phyloP scores from a whole-genome alignment of 2,888 invertebrate genomes.

The Scelioninae gen. 1 region DNA sequence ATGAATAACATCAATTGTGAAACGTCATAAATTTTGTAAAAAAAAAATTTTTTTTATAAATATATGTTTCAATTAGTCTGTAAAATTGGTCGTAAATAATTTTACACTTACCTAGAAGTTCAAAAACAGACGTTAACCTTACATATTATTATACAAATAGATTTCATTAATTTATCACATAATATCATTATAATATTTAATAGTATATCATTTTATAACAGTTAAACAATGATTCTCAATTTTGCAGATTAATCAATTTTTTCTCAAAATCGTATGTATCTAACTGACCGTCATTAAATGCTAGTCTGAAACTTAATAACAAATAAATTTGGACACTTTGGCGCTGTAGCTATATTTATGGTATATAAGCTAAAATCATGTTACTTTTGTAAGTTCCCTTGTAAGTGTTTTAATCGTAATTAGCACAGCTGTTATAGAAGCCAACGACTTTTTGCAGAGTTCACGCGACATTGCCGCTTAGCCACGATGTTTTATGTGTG shows the following conservation, averaged over 20 bases:
- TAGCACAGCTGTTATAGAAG: constrained; percentile 62
- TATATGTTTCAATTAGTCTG: too few relatives aligned
- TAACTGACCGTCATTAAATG: constrained; percentile 5
- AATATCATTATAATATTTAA: too few relatives aligned
- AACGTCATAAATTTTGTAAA: too few relatives aligned
- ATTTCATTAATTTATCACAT: too few relatives aligned
- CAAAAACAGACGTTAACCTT: too few relatives aligned
- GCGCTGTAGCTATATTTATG: constrained; percentile 10
- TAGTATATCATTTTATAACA: too few relatives aligned
- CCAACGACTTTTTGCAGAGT: constrained; percentile 54
- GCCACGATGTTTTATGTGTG: constrained; percentile 63
- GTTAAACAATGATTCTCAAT: constrained; percentile 54
- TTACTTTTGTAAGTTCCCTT: constrained; percentile 63
- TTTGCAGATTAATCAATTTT: constrained; percentile 70
- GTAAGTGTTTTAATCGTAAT: constrained; percentile 56
- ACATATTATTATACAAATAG: too few relatives aligned
- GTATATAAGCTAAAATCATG: constrained; percentile 14
- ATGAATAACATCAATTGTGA: too few relatives aligned
- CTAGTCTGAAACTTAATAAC: constrained; percentile 16
- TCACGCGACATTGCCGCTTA: constrained; percentile 61
- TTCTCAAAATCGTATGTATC: constrained; percentile 57
- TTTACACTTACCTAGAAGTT: too few relatives aligned
- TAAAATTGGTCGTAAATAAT: too few relatives aligned
- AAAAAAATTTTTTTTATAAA: too few relatives aligned
- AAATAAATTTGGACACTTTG: constrained; percentile 5